A percentile compares a stretch with the other conserved stretches of the same genome.
Conservation (phyloP, 2,113 vertebrate genomes). For the Campylorhamphus procurvoides region DNA sequence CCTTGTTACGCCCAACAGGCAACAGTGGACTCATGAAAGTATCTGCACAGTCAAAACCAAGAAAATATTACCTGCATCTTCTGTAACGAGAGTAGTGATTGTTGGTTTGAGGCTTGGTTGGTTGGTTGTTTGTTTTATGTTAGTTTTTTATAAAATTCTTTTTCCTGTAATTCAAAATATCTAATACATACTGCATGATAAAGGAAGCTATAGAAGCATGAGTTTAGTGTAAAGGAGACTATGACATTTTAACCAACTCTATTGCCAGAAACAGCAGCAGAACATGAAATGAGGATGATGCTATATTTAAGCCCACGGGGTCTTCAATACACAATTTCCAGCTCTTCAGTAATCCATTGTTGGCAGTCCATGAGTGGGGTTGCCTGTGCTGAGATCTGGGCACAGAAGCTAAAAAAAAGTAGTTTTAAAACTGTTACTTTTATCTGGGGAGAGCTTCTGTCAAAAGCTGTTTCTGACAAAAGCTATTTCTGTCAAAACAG, state of each 20-base stretch:
- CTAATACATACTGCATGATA: not conserved
- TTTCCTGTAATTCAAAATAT: not conserved
- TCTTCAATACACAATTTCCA: not conserved
- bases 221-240: not conserved
- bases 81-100: not conserved
- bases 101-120: not conserved
- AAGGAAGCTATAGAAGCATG: not conserved
- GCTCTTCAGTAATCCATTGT: not conserved
- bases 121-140: too few species aligned
- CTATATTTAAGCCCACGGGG: not conserved
- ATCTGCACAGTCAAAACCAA: not conserved
- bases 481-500: conserved; percentile 25
- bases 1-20: not conserved
- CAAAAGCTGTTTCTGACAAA: conserved; percentile 35
- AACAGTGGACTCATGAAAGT: not conserved
- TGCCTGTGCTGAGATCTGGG: not conserved
- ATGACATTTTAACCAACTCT: not conserved
- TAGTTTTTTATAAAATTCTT: too few species aligned
- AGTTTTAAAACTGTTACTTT: not conserved
- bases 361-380: not conserved
- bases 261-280: not conserved
- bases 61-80: not conserved
- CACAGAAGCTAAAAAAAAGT: not conserved
- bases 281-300: not conserved
- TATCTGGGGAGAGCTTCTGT: not conserved